These are phyloP conservation scores for Salvator merianae DNA, from an alignment of 2,113 vertebrate species.

Conservation along the genomic window DNA sequence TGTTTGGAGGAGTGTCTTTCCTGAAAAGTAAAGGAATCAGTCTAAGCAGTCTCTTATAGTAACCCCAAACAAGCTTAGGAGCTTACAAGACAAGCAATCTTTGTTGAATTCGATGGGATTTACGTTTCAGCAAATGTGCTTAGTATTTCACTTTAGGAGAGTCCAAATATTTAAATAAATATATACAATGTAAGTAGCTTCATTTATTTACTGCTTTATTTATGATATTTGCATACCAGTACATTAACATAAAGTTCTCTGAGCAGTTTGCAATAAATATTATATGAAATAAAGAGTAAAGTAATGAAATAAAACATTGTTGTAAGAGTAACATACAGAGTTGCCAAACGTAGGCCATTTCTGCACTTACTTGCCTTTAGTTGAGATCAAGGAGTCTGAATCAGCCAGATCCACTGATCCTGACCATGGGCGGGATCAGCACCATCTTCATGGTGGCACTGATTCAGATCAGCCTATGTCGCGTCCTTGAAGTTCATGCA, in stretches of 20 bases:
- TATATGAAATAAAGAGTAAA: neutral
- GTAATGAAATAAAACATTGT: neutral
- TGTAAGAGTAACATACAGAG: no score
- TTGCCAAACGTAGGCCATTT: no score
- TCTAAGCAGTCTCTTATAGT: neutral
- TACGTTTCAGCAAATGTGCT: neutral
- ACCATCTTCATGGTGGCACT: no score
- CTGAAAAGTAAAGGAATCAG: neutral
- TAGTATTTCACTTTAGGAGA: neutral
- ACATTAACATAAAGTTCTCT: neutral
- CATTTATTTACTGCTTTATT: neutral
- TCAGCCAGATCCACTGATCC: no score
- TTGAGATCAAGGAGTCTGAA: no score
- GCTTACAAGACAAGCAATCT: neutral
- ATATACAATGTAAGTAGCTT: neutral
- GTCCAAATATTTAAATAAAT: neutral
- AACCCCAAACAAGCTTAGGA: neutral
- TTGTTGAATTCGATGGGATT: neutral
- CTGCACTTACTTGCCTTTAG: no score
- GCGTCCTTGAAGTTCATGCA: no score
- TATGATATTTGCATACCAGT: slow-evolving; percentile 4
- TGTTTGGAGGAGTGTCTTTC: neutral
- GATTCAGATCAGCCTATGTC: no score
- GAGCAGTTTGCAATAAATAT: neutral
- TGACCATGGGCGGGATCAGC: no score